Conservation (phyloP, 2,113 vertebrate species). For the Lipotes vexillifer region DNA sequence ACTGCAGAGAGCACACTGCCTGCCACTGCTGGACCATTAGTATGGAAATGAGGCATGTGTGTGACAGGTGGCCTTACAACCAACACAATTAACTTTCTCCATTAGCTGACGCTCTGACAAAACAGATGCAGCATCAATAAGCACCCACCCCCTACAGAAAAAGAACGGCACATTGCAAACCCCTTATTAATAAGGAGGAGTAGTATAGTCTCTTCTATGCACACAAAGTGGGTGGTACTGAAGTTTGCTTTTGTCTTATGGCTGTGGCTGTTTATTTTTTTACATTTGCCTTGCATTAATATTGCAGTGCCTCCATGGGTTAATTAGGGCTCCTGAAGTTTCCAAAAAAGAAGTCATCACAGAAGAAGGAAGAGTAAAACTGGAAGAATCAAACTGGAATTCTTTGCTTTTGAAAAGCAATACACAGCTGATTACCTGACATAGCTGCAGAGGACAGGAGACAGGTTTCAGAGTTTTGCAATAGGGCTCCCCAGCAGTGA, state of each 20-base stretch:
- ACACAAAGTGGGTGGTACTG: slow-evolving; percentile 21
- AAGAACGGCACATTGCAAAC: slow-evolving; percentile 82
- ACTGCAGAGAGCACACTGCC: slow-evolving; percentile 85
- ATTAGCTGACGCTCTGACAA: slow-evolving; percentile 91
- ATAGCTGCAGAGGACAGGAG: no score
- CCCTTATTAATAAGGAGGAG: slow-evolving; percentile 86
- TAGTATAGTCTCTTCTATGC: slow-evolving; percentile 77
- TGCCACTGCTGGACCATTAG: slow-evolving; percentile 91
- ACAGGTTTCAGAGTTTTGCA: neutral
- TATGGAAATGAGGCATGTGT: slow-evolving; percentile 95
- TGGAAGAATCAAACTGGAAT: neutral
- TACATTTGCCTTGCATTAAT: neutral
- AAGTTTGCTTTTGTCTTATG: slow-evolving; percentile 30
- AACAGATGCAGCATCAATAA: slow-evolving; percentile 91
- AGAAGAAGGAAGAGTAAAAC: neutral
- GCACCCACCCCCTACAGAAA: slow-evolving; percentile 81
- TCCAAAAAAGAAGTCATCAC: neutral
- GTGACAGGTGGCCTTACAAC: slow-evolving; percentile 96
- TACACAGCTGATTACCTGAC: neutral
- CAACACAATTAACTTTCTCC: slow-evolving; percentile 96
- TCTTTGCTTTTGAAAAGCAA: neutral
- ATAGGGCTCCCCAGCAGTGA: neutral
- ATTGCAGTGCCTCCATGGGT: neutral
- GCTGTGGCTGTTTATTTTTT: slow-evolving; percentile 4
- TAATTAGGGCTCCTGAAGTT: neutral